Conservation (phyloP, 2,797 vertebrate genomes). For the Vultur gryphus region DNA sequence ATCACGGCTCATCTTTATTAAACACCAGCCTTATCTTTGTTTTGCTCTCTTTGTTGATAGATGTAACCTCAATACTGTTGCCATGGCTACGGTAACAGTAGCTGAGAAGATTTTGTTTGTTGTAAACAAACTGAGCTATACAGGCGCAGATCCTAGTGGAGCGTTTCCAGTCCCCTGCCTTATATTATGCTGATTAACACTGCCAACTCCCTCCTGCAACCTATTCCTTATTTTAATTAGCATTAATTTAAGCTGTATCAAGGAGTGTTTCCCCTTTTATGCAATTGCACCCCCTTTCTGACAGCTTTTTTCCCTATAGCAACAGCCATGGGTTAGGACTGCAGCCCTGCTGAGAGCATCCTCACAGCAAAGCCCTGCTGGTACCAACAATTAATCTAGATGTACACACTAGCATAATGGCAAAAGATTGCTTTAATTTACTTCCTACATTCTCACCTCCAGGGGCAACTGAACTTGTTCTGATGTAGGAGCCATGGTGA, state of each 20-base stretch:
- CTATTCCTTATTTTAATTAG: constrained; percentile 55
- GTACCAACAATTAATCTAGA: constrained; percentile 47
- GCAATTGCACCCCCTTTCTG: background rate
- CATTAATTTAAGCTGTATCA: constrained; percentile 16
- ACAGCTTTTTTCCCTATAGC: background rate
- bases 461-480: background rate
- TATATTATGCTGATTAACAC: constrained; percentile 39
- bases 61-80: constrained; percentile 73
- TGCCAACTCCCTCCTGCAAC: constrained; percentile 18
- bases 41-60: constrained; percentile 73
- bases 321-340: background rate
- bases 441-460: constrained; percentile 13
- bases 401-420: constrained; percentile 14
- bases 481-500: background rate
- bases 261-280: background rate
- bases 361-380: background rate
- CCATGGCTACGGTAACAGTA: constrained; percentile 71
- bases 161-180: constrained; percentile 26
- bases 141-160: constrained; percentile 28
- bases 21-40: constrained; percentile 68
- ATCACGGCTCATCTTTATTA: constrained; percentile 74
- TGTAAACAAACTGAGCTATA: constrained; percentile 72
- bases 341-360: background rate
- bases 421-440: constrained; percentile 46
- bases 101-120: constrained; percentile 73